These are phyloP conservation scores for Oreochromis niloticus DNA, from an alignment of 2,113 vertebrate genomes.

Conservation along the genomic window DNA sequence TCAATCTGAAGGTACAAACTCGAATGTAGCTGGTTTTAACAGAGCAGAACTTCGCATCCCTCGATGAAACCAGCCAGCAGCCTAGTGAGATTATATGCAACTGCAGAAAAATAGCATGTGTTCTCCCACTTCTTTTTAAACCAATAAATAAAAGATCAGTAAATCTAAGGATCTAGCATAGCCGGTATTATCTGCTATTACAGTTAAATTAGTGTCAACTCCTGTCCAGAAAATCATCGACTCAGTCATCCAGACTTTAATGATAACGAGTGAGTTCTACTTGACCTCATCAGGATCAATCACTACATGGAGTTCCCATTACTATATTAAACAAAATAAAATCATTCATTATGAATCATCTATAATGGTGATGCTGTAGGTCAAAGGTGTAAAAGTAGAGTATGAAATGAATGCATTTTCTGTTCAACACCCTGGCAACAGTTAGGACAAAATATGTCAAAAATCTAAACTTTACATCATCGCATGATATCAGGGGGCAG, in stretches of 20 bases:
- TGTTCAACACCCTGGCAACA: conserved; percentile 24
- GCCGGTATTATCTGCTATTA: not conserved
- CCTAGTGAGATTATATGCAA: not conserved
- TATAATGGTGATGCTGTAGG: not conserved
- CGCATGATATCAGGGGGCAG: conserved; percentile 7
- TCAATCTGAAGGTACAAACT: not conserved
- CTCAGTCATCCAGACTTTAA: not conserved
- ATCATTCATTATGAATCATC: conserved; percentile 6
- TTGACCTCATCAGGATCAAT: conserved; percentile 11
- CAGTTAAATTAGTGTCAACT: conserved; percentile 11
- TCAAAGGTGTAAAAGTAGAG: conserved; percentile 43
- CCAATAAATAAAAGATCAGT: not conserved
- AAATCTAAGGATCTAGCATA: not conserved
- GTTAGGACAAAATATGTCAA: conserved; percentile 25
- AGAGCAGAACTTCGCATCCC: accelerated
- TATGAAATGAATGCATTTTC: not conserved
- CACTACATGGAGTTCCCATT: not conserved
- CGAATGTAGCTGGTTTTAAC: not conserved
- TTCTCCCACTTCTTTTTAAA: not conserved
- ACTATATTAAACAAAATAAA: conserved; percentile 17
- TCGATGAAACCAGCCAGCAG: not conserved
- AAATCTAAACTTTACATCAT: conserved; percentile 31
- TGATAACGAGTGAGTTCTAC: conserved; percentile 8
- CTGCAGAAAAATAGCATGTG: not conserved
- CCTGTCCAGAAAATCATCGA: not conserved